Percentiles rank a stretch among this genome's conserved stretches.
Conservation (phyloP, 2,113 vertebrate species). For the Colius striatus region DNA sequence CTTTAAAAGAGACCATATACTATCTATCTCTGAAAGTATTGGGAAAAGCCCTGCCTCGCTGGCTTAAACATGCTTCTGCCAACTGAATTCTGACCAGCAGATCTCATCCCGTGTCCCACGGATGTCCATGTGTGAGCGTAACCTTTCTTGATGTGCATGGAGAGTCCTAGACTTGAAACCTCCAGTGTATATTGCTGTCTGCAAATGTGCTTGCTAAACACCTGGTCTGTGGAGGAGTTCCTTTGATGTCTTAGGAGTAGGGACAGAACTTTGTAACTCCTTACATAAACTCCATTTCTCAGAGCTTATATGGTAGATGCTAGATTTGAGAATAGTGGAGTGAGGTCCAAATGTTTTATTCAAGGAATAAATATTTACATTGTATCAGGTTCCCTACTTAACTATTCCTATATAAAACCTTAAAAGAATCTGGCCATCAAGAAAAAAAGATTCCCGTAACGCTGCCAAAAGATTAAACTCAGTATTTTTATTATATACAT, state of each 20-base stretch:
- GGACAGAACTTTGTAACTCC: neutral
- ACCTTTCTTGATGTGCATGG: neutral
- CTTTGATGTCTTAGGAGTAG: neutral
- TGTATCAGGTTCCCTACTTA: neutral
- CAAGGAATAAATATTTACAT: neutral
- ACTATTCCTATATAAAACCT: neutral
- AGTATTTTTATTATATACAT: neutral
- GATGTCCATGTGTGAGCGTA: neutral
- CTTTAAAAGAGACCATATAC: neutral
- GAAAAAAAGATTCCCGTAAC: neutral
- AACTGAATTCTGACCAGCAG: neutral
- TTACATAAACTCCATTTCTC: neutral
- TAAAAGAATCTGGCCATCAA: neutral
- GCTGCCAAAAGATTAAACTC: neutral
- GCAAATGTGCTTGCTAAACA: neutral
- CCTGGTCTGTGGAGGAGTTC: neutral
- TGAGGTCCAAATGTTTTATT: neutral
- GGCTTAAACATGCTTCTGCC: neutral
- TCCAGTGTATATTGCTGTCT: neutral
- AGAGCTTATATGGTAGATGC: neutral
- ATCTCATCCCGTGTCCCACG: fast-evolving
- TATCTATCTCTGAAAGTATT: neutral
- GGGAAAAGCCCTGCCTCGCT: neutral
- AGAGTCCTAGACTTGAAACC: neutral
- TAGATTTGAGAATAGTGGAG: neutral